Evolutionary conservation across 2,797 vertebrate genomes (phyloP).

Genomic region (Sebastes cheni): DNA sequence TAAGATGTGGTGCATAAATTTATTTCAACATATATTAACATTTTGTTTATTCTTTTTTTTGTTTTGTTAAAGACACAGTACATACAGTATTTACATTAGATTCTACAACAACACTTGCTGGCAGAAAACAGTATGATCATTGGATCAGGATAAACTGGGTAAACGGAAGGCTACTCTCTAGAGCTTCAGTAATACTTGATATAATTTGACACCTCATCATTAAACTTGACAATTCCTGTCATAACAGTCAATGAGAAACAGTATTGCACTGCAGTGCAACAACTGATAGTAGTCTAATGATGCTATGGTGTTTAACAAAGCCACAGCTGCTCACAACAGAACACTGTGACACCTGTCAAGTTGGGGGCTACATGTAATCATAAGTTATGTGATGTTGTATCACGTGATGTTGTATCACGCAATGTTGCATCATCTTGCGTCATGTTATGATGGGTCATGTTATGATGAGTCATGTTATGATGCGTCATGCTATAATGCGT

Average conservation of each 20-base stretch:
- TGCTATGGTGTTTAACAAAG: slow-evolving; percentile 22
- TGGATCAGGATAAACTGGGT: slow-evolving; percentile 36
- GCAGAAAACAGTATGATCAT: slow-evolving; percentile 47
- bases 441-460: not conserved
- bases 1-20: slow-evolving; percentile 67
- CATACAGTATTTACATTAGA: slow-evolving; percentile 71
- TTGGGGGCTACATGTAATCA: not conserved
- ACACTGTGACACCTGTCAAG: not conserved
- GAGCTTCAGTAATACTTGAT: slow-evolving; percentile 30
- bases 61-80: slow-evolving; percentile 68
- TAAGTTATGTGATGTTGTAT: not conserved
- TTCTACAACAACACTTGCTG: slow-evolving; percentile 55
- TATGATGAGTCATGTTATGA: not conserved
- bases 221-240: slow-evolving; percentile 43
- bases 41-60: slow-evolving; percentile 41
- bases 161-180: slow-evolving; percentile 54
- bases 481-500: rapidly evolving
- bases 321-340: slow-evolving; percentile 23
- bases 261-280: slow-evolving; percentile 22
- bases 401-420: not conserved
- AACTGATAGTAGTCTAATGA: slow-evolving; percentile 13
- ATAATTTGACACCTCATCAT: slow-evolving; percentile 33
- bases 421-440: not conserved
- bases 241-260: slow-evolving; percentile 53
- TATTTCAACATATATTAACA: slow-evolving; percentile 79